phyloP scores from a whole-genome alignment of 2,113 vertebrate species.

The Paedocypris sp. region DNA sequence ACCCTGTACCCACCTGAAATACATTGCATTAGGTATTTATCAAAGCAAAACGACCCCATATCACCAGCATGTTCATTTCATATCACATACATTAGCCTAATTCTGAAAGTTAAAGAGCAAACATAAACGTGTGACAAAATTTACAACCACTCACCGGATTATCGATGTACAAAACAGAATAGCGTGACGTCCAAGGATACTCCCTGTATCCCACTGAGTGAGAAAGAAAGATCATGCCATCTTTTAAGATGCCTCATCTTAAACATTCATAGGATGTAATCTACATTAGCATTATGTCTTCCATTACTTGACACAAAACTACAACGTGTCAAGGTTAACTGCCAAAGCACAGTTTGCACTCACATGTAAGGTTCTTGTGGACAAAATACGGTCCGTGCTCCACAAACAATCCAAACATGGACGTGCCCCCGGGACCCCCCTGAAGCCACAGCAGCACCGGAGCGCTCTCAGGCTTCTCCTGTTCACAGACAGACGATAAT shows the following conservation, averaged over 20 bases:
- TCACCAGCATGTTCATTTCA: too few relatives aligned
- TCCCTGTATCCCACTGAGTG: conserved; percentile 56
- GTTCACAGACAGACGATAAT: not conserved
- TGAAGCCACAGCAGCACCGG: conserved; percentile 79
- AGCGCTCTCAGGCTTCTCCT: conserved; percentile 50
- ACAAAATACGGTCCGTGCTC: conserved; percentile 79
- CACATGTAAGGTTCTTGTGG: conserved; percentile 67
- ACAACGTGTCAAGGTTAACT: too few relatives aligned
- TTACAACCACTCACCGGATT: conserved; percentile 55
- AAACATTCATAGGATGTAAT: conserved; percentile 32
- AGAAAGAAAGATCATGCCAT: not conserved
- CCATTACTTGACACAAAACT: too few relatives aligned
- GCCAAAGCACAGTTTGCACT: conserved; percentile 24
- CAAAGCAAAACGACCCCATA: too few relatives aligned
- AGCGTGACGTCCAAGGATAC: conserved; percentile 61
- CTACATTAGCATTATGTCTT: too few relatives aligned
- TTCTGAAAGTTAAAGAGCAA: not conserved
- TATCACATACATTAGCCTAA: too few relatives aligned
- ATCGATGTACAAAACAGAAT: conserved; percentile 72
- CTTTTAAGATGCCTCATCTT: conserved; percentile 27
- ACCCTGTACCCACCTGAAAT: conserved; percentile 68
- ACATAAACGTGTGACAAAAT: not conserved
- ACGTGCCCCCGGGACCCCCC: conserved; percentile 73
- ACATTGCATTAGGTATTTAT: too few relatives aligned
- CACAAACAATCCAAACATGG: conserved; percentile 81